A percentile compares a stretch with the other conserved stretches of the same genome.
Evolutionary conservation across 2,888 invertebrate species (phyloP).

Genomic region (Euclidia mi): DNA sequence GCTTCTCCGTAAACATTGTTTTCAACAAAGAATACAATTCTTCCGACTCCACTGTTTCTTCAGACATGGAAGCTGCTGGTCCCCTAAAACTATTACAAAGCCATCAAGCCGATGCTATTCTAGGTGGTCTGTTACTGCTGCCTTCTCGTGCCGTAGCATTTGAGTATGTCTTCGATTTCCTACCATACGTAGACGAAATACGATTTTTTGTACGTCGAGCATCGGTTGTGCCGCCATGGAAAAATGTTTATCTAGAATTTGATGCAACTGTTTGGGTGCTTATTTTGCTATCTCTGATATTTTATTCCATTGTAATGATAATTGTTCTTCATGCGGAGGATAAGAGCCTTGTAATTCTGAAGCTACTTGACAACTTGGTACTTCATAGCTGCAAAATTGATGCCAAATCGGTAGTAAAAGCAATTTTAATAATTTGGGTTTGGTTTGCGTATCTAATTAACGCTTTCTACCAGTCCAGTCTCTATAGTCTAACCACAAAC

Average conservation of each 20-base stretch:
- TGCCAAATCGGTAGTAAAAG: slow-evolving; percentile 34
- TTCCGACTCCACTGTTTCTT: slow-evolving; percentile 55
- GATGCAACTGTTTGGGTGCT: slow-evolving; percentile 36
- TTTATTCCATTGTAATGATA: slow-evolving; percentile 28
- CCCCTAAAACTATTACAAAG: slow-evolving; percentile 26
- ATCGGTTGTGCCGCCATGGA: slow-evolving; percentile 36
- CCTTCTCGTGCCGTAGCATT: slow-evolving; percentile 38
- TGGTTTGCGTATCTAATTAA: slow-evolving; percentile 63
- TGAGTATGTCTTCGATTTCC: slow-evolving; percentile 29
- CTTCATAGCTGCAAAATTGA: slow-evolving; percentile 29
- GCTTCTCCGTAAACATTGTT: slow-evolving; percentile 64
- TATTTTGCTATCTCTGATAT: slow-evolving; percentile 19
- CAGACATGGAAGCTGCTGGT: slow-evolving; percentile 48
- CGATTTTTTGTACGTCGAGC: slow-evolving; percentile 35
- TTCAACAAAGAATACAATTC: slow-evolving; percentile 43
- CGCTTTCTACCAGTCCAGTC: slow-evolving; percentile 54
- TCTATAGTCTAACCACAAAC: slow-evolving; percentile 58
- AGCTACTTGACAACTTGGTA: slow-evolving; percentile 26
- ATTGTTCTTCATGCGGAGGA: slow-evolving; percentile 29
- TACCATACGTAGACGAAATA: slow-evolving; percentile 39
- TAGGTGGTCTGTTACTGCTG: slow-evolving; percentile 37
- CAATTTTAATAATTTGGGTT: slow-evolving; percentile 64
- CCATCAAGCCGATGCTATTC: slow-evolving; percentile 31
- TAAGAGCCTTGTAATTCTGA: slow-evolving; percentile 27
- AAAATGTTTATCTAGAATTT: slow-evolving; percentile 47